A percentile compares a stretch with the other conserved stretches of the same genome.
Conservation (phyloP, 2,888 invertebrate genomes). For the Pammene aurita region DNA sequence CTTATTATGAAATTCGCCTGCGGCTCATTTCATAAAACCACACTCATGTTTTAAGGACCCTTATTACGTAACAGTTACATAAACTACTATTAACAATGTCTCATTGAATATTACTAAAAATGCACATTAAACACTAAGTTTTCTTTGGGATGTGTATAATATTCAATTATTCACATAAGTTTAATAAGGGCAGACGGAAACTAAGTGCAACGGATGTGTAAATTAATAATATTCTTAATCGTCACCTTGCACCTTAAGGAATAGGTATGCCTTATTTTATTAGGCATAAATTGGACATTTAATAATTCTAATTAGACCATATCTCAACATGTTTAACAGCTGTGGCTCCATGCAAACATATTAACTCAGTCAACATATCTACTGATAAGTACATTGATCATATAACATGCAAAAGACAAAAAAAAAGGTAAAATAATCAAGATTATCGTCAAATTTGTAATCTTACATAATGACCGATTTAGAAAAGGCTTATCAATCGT, state of each 20-base stretch:
- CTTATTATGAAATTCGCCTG: too few species aligned
- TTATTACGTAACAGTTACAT: too few species aligned
- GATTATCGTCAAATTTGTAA: neutral
- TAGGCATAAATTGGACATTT: slow-evolving; percentile 2
- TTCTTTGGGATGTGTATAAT: slow-evolving; percentile 22
- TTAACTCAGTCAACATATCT: too few species aligned
- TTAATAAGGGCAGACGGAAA: neutral
- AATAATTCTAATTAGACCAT: slow-evolving; percentile 24
- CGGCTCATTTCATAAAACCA: too few species aligned
- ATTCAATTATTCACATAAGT: neutral
- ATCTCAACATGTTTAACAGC: slow-evolving; percentile 6
- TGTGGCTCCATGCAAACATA: slow-evolving; percentile 4
- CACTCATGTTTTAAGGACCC: too few species aligned
- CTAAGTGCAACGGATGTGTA: neutral
- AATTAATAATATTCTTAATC: neutral
- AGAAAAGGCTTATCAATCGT: neutral
- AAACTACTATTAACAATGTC: too few species aligned
- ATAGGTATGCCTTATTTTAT: neutral
- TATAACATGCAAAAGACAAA: slow-evolving; percentile 2
- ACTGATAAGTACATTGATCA: too few species aligned
- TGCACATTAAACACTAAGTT: slow-evolving; percentile 22
- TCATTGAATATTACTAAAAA: slow-evolving; percentile 16
- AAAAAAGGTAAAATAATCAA: neutral
- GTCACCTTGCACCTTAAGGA: neutral
- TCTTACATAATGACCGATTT: neutral